Evolutionary conservation across 2,888 invertebrate species (phyloP), one percentile per base, ranked within the genome.

Genomic region (Eupeodes latifasciatus): DNA sequence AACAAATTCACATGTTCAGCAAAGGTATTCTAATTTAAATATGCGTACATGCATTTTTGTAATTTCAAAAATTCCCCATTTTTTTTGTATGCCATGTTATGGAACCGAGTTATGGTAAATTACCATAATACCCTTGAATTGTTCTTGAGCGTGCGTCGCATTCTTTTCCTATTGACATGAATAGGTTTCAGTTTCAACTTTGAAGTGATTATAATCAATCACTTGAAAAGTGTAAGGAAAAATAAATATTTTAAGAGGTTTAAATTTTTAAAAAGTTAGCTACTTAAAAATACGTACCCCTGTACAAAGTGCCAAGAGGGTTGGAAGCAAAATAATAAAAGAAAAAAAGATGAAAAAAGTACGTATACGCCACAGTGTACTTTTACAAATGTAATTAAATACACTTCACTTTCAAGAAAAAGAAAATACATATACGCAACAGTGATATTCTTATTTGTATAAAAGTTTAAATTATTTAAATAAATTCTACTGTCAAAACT

Each of bases 51-150:
- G 36, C 11, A 44, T 10, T 62, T 16, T 44, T 16, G 10, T 16
- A n/a, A 62, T 16, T 62, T 62, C 9, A 27, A 55, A 11, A 55
- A 27, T 5, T 55, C 19, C 19, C 55, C 19, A 19, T 19, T 14
- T 55, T 19, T 55, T 2, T 16, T 47, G 11, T 57, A 57, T 57
- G 27, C 4, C 4, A 55, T 19, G 55, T 11, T n/a, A 3, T 2
- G 27, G 7, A 6, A n/a, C 9, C 11, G 6, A 51, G 4, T 10
- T 27, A 27, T 11, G 0, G 36, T 10, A n/a, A 67, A 67, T 51
- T 67, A 51, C n/a, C 49, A 67, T 67, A 51, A 67, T 51, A 67
- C 67, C 51, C 67, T 67, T 67, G 67, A 67, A 67, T 51, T 67
- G 36, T 66, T 49, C 47, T 66, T 66, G 6, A 44, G 34, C 59